Base-by-base conservation (phyloP, 2,113 vertebrate genomes). In the Stercorarius parasiticus region DNA sequence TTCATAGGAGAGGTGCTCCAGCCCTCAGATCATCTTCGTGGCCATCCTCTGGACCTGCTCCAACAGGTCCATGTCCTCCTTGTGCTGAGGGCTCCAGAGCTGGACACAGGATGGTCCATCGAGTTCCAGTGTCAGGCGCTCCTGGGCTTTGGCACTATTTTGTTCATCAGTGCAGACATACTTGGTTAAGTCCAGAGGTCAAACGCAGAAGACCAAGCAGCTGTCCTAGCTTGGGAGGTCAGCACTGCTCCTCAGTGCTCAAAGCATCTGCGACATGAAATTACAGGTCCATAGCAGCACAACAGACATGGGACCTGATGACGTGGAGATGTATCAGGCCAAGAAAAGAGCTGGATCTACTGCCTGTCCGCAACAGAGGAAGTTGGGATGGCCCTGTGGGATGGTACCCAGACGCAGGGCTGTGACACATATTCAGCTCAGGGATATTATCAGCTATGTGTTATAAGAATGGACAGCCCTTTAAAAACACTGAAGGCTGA, bases 401-500 rank as follows among this genome's bases (percentile, higher is more conserved):
- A 38, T 3, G 10, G 72, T n/a, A 42, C 25, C 21, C 45, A 83
- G 66, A 52, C 49, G 69, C 27, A 36, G 38, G 36, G 19, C 36
- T 0, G 0, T 61, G 90, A 72, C 88, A 87, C 42, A 16, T 13
- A 58, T 15, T 82, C 56, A 85, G 58, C 50, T 74, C 58, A 45
- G 59, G 80, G 58, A 43, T 4, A 8, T 71, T 65, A 73, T 56
- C 77, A 91, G 52, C 53, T 86, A 6, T 25, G n/a, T 72, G 45
- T 52, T 43, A 82, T 12, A 65, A 0, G 0, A 82, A 88, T 4
- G 5, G 82, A 80, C 71, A 92, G 71, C 36, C 64, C 67, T 90
- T 88, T 56, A 92, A 38, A 82, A 91, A 79, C 73, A 87, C 20
- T 36, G n/a, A 87, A 59, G 58, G 56, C 40, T 84, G 66, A 95